Base-by-base conservation (phyloP, 2,888 invertebrate genomes). In the Drosophila mimica region DNA sequence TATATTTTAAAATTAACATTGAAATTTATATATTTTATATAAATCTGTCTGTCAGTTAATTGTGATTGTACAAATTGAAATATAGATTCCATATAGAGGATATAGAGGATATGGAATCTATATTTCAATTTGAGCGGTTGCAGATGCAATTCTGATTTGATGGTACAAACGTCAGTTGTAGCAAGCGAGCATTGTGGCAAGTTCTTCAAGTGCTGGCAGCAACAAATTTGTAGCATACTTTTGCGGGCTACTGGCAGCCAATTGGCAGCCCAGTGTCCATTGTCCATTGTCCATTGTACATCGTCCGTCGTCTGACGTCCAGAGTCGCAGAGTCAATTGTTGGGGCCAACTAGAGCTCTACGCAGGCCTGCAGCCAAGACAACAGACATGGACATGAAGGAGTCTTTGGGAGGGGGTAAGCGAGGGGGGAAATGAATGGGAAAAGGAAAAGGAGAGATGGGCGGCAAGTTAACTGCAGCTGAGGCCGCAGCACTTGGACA, bases 391-490 rank as follows among this genome's bases (percentile, higher is more conserved):
- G 36, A 36, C 64, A 52, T 25, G 2, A 25, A 25, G 25, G 2
- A 25, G 25, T 25, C 25, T 25, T 25, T 2, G 25, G 1, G 25
- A 25, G 3, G 15, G 3, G 31, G 43, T 38, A 20, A 28, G 15
- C n/a, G 2, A 5, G 25, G 20, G 40, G 15, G 17, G 25, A 25
- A 17, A 15, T 51, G 28, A 53, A 17, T 6, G 9, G n/a, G 20
- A 57, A 4, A 9, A 25, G 4, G 30, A 46, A 46, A 25, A 25
- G 20, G 20, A n/a, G n/a, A n/a, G 56, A 38, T n/a, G 40, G 63
- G 56, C 38, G 62, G 63, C 69, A 88, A 88, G 88, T 83, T 88
- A 85, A 88, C 83, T 84, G 88, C 84, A 84, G 85, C 86, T 88
- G 88, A 72, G 88, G 78, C 83, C 79, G 74, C 65, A 59, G 62